These are phyloP conservation scores for Mesitornis unicolor DNA, from an alignment of 2,113 vertebrate genomes.

Conservation along the genomic window DNA sequence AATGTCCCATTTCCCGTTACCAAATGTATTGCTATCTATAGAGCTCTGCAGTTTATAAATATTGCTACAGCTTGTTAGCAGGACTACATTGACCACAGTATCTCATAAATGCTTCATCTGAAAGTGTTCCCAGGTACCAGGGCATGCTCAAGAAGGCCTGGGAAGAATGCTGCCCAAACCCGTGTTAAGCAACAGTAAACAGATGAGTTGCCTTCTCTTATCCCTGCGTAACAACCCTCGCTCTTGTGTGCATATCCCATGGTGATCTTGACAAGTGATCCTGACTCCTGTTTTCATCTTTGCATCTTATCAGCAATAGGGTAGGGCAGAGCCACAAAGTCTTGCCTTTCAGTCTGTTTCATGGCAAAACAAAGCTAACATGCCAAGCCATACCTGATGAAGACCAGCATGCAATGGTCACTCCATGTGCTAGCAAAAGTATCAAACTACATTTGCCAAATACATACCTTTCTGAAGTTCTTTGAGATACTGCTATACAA, in stretches of 20 bases:
- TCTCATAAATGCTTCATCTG: not conserved
- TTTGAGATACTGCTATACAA: not conserved
- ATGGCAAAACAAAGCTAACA: not conserved
- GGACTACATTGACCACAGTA: not conserved
- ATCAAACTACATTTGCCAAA: not conserved
- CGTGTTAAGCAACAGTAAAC: not conserved
- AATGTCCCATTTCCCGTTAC: not conserved
- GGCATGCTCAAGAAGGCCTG: not conserved
- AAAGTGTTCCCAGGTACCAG: not conserved
- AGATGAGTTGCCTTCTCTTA: not conserved
- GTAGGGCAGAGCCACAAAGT: not conserved
- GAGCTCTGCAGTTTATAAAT: not conserved
- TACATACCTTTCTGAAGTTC: not conserved
- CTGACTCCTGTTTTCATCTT: not conserved
- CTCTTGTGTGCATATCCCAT: not conserved
- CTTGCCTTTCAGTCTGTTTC: not conserved
- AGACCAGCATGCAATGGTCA: accelerated
- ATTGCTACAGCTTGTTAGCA: not conserved
- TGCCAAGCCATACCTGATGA: not conserved
- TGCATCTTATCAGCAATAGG: not conserved
- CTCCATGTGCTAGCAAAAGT: not conserved
- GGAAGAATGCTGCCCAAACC: not conserved
- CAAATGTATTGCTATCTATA: not conserved
- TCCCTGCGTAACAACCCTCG: accelerated
- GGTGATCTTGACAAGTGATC: not conserved